phyloP scores from a whole-genome alignment of 2,797 vertebrate species.

The Spinus pinus region DNA sequence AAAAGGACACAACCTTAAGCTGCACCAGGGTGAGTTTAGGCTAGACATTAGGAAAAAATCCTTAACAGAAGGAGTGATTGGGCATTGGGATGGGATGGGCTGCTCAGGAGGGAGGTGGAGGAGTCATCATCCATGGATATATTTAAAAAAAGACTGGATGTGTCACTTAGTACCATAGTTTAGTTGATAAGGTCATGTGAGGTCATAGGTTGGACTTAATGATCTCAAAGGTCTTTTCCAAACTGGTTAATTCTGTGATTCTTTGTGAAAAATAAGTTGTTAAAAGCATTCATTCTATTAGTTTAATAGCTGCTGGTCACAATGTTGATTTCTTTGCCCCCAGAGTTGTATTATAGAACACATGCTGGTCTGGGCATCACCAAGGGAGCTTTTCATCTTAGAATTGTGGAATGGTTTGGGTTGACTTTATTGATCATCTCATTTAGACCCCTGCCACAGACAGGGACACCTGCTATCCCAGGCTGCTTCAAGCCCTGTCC shows the following conservation, averaged over 20 bases:
- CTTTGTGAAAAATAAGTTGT: neutral
- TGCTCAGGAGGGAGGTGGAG: neutral
- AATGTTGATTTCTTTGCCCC: neutral
- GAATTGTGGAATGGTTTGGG: neutral
- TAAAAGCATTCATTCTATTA: neutral
- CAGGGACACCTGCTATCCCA: neutral
- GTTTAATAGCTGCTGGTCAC: neutral
- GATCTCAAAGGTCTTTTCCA: neutral
- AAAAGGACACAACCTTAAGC: neutral
- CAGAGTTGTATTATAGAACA: neutral
- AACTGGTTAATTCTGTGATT: neutral
- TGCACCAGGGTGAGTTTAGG: neutral
- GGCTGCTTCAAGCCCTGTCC: neutral
- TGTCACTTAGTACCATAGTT: neutral
- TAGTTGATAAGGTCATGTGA: neutral
- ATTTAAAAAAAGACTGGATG: neutral
- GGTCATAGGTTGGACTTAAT: neutral
- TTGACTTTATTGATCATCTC: neutral
- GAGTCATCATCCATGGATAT: neutral
- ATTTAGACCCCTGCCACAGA: neutral
- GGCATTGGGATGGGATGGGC: neutral
- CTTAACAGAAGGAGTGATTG: neutral
- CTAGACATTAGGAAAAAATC: neutral
- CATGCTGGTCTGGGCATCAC: accelerated
- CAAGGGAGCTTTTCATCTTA: neutral